These are phyloP conservation scores for Gadopsis bispinosus DNA, from an alignment of 2,797 vertebrate species.

Conservation along the genomic window DNA sequence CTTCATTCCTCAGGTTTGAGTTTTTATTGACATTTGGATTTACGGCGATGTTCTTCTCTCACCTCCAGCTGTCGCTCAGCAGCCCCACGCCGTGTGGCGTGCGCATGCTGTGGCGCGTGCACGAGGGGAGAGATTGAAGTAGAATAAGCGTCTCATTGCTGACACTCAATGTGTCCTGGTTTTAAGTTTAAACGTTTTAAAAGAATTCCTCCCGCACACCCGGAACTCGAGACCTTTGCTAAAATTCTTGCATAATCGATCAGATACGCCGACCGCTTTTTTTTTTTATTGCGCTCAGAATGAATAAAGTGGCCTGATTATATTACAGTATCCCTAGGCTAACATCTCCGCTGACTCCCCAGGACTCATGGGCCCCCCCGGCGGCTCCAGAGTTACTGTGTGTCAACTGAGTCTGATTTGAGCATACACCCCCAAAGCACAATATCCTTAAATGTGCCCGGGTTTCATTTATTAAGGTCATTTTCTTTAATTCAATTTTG, in stretches of 20 bases:
- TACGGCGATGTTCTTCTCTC: conserved; percentile 60
- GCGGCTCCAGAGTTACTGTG: background rate
- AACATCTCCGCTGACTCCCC: background rate
- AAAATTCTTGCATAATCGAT: conserved; percentile 8
- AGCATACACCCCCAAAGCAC: background rate
- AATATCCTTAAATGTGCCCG: background rate
- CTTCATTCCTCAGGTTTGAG: conserved; percentile 63
- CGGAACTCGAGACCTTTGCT: background rate
- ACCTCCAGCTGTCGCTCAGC: conserved; percentile 66
- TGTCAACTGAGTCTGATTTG: background rate
- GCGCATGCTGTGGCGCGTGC: background rate
- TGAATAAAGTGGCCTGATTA: conserved; percentile 25
- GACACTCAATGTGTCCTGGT: conserved; percentile 3
- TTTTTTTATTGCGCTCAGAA: conserved; percentile 2
- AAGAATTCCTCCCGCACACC: background rate
- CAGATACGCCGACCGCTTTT: background rate
- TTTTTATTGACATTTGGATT: conserved; percentile 67
- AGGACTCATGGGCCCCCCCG: background rate
- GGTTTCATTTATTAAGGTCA: background rate
- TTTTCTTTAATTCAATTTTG: background rate
- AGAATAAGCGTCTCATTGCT: background rate
- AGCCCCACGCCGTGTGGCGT: background rate
- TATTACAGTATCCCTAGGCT: conserved; percentile 24
- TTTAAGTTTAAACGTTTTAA: background rate
- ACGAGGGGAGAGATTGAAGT: background rate